Evolutionary conservation across 2,797 vertebrate species (phyloP).

Genomic region (Perodicticus potto): DNA sequence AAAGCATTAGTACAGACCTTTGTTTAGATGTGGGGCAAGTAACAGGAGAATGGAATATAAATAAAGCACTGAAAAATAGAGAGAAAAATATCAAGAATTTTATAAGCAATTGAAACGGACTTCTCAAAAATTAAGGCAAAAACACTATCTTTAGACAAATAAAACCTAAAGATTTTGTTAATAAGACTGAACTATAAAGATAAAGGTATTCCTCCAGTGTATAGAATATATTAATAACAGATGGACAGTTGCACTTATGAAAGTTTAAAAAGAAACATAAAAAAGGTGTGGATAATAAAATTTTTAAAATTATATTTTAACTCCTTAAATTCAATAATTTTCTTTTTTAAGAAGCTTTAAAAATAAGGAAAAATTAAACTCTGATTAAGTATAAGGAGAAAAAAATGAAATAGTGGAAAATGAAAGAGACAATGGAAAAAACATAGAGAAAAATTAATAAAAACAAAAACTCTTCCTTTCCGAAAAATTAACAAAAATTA

Average conservation of each 20-base stretch:
- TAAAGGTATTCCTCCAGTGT: not conserved
- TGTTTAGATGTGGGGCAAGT: not conserved
- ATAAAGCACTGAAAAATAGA: not conserved
- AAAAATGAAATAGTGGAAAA: not conserved
- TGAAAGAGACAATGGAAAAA: not conserved
- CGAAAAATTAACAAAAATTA: not conserved
- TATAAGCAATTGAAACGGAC: not conserved
- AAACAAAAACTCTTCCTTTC: not conserved
- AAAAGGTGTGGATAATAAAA: not conserved
- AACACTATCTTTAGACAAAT: not conserved
- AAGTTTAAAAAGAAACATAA: not conserved
- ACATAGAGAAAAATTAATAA: not conserved
- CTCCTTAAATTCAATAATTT: not conserved
- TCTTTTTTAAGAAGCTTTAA: not conserved
- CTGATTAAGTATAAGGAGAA: not conserved
- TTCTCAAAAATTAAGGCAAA: not conserved
- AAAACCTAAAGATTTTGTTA: not conserved
- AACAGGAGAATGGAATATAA: not conserved
- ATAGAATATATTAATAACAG: not conserved
- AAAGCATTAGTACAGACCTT: not conserved
- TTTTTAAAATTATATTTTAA: not conserved
- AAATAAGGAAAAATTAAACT: not conserved
- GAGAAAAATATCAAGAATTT: not conserved
- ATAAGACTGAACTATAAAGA: not conserved
- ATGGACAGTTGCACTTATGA: not conserved